phyloP scores from a whole-genome alignment of 2,113 vertebrate genomes.

The Dissostichus mawsoni region DNA sequence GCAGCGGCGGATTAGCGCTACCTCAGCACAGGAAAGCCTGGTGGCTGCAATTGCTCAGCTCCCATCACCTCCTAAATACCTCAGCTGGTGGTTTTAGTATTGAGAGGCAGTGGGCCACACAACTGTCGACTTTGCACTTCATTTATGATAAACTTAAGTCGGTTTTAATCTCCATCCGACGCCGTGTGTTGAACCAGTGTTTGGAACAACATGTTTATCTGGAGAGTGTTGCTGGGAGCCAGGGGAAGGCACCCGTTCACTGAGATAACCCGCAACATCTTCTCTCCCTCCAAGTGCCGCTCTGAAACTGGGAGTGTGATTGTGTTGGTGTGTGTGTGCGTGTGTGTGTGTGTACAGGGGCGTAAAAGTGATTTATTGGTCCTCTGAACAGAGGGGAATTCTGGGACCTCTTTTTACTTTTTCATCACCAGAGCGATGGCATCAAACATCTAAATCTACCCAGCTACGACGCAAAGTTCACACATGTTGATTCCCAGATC shows the following conservation, averaged over 20 bases:
- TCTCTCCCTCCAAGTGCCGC: slow-evolving; percentile 48
- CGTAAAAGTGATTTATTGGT: slow-evolving; percentile 65
- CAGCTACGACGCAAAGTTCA: slow-evolving; percentile 24
- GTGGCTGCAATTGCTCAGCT: slow-evolving; percentile 54
- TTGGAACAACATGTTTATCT: slow-evolving; percentile 79
- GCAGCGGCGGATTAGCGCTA: slow-evolving; percentile 72
- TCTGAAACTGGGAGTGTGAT: slow-evolving; percentile 35
- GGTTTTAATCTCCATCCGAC: slow-evolving; percentile 69
- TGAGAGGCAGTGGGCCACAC: slow-evolving; percentile 72
- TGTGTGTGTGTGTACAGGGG: slow-evolving; percentile 56
- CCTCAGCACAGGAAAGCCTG: slow-evolving; percentile 68
- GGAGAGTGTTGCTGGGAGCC: slow-evolving; percentile 58
- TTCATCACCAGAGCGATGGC: slow-evolving; percentile 31
- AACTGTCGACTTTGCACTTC: slow-evolving; percentile 79
- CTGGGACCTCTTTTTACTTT: slow-evolving; percentile 39
- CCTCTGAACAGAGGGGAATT: slow-evolving; percentile 38
- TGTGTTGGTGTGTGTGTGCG: slow-evolving; percentile 50
- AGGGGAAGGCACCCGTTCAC: slow-evolving; percentile 56
- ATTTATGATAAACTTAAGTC: slow-evolving; percentile 80
- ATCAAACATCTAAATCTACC: slow-evolving; percentile 51
- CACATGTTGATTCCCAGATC: slow-evolving; percentile 36
- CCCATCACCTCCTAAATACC: slow-evolving; percentile 63
- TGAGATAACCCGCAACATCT: slow-evolving; percentile 71
- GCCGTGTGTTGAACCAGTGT: slow-evolving; percentile 71
- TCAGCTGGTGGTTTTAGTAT: slow-evolving; percentile 69